Percentiles rank a stretch among this genome's conserved stretches.
Evolutionary conservation across 1,140 invertebrate genomes (phyloP).

Genomic region (Uloborus diversus): DNA sequence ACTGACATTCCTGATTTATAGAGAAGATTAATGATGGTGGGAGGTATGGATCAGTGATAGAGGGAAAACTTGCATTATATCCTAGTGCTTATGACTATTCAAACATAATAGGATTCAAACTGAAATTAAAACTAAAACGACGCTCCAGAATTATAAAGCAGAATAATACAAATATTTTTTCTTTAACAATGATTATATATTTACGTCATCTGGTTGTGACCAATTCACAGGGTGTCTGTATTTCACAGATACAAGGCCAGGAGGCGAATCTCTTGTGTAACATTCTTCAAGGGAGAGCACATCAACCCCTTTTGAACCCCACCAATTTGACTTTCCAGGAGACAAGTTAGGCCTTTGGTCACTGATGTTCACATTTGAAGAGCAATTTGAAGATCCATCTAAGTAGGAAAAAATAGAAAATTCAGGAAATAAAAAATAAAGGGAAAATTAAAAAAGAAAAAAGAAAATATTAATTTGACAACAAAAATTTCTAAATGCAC

Average conservation of each 20-base stretch:
- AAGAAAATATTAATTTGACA: background rate
- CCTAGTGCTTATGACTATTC: no score
- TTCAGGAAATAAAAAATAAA: background rate
- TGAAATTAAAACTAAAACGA: no score
- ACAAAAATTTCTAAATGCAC: background rate
- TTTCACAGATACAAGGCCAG: slow-evolving; percentile 87
- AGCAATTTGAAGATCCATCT: slow-evolving; percentile 30
- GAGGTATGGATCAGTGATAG: no score
- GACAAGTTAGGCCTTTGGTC: background rate
- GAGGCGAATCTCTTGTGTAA: slow-evolving; percentile 79
- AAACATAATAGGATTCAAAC: no score
- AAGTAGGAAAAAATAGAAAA: background rate
- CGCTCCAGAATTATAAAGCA: no score
- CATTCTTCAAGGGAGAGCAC: slow-evolving; percentile 77
- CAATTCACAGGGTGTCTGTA: slow-evolving; percentile 86
- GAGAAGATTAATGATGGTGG: no score
- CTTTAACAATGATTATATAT: background rate
- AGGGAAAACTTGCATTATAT: no score
- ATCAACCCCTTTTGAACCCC: slow-evolving; percentile 84
- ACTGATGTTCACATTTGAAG: background rate
- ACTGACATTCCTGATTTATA: no score
- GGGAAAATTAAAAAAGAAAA: background rate
- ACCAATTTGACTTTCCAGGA: slow-evolving; percentile 74
- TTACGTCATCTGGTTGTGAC: slow-evolving; percentile 80
- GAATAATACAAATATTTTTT: no score